Conservation (phyloP, 2,888 invertebrate genomes). For the Calliphora vomitoria region DNA sequence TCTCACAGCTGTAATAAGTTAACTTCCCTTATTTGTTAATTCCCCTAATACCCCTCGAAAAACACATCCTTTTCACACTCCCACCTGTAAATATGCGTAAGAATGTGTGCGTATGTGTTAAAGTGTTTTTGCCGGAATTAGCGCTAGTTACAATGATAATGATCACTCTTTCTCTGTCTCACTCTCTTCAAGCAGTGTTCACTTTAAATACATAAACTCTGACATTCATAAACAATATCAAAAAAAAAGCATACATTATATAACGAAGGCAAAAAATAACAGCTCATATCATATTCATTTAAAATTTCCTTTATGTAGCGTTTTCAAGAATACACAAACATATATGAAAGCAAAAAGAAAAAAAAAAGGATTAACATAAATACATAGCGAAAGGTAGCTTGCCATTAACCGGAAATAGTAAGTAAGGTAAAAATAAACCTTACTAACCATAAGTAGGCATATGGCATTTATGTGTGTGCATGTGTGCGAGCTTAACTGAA, state of each 20-base stretch:
- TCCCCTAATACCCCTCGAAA: no score
- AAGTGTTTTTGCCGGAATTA: conserved; percentile 37
- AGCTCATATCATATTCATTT: conserved; percentile 58
- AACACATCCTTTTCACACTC: no score
- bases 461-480: background rate
- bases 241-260: conserved; percentile 3
- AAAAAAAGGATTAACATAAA: conserved; percentile 4
- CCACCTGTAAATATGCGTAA: background rate
- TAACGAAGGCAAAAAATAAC: conserved; percentile 22
- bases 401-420: conserved; percentile 65
- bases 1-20: no score
- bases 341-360: background rate
- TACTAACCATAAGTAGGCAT: background rate
- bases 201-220: conserved; percentile 19
- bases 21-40: no score
- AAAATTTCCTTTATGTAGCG: conserved; percentile 43
- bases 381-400: background rate
- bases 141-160: conserved; percentile 8
- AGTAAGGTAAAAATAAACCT: conserved; percentile 43
- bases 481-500: conserved; percentile 22
- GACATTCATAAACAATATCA: conserved; percentile 39
- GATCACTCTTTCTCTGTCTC: background rate
- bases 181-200: background rate
- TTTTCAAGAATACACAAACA: conserved; percentile 32
- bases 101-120: conserved; percentile 25